phyloP scores from a whole-genome alignment of 30 jellyfish, hydroid and myxozoan genomes.

The Sanderia malayensis region DNA sequence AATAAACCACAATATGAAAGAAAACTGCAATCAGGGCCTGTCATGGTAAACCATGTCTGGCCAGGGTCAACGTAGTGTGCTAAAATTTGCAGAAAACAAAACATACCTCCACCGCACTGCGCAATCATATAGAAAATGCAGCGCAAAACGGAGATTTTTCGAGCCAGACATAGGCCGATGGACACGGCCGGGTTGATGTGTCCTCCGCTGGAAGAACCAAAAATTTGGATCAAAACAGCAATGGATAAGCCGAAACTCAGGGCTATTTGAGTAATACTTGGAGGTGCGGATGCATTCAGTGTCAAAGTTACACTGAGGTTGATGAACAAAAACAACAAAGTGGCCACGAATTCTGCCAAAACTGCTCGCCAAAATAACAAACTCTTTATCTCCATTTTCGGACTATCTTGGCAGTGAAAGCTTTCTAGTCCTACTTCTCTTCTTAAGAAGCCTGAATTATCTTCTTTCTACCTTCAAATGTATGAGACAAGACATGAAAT shows the following conservation, averaged over 20 bases:
- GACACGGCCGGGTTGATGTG: slow-evolving; percentile 95
- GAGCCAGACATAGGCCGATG: slow-evolving; percentile 60
- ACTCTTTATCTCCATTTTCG: slow-evolving; percentile 47
- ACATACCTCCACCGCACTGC: slow-evolving; percentile 88
- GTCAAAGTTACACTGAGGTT: slow-evolving; percentile 65
- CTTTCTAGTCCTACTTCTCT: no score
- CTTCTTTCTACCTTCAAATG: no score
- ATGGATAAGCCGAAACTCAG: slow-evolving; percentile 81
- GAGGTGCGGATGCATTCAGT: slow-evolving; percentile 19
- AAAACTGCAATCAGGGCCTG: no score
- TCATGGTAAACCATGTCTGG: no score
- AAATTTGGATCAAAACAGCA: slow-evolving; percentile 81
- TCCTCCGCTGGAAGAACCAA: slow-evolving; percentile 98
- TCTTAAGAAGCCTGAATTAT: no score
- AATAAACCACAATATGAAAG: no score
- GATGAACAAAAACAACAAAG: slow-evolving; percentile 52
- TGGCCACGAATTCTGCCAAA: slow-evolving; percentile 76
- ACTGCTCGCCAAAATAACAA: slow-evolving; percentile 81
- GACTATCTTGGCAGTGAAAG: no score
- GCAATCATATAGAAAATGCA: slow-evolving; percentile 50
- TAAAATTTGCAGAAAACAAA: not conserved
- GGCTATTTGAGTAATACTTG: slow-evolving; percentile 71
- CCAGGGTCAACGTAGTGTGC: no score
- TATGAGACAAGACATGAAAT: no score
- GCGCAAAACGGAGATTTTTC: slow-evolving; percentile 44